Base-by-base conservation (phyloP, 2,113 vertebrate species). In the Prionailurus viverrinus region DNA sequence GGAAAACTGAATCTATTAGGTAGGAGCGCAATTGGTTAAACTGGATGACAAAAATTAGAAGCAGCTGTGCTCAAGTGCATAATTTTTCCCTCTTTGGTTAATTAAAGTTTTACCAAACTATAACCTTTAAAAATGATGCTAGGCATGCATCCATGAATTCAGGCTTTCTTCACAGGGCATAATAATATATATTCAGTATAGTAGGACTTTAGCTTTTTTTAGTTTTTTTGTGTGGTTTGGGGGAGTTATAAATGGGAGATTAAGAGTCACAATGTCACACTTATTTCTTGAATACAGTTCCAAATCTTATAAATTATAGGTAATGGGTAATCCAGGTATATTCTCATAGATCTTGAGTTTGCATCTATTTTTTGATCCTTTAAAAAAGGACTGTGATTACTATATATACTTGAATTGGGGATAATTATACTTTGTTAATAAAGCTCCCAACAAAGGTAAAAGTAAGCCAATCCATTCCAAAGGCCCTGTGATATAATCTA, bases 101-200 rank as follows among this genome's bases (percentile, higher is more conserved):
- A n/a, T 86, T 97, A 89, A 92, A 78, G 78, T 58, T 89, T 95
- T 73, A 80, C 48, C 31, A 78, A 93, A 89, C 23, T 19, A 11
- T 51, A 41, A 66, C 19, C 4, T 91, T 78, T 66, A 12, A 82
- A 89, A 89, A 51, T 91, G 18, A 91, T 89, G 25, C 5, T 78
- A 65, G 48, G 11, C 18, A 33, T 39, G 21, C 29, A 39, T 29
- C 41, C 14, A 36, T 66, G 31, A 81, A 79, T 63, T 74, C 58
- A 93, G 69, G 88, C 11, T 79, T 78, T 55, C 5, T 85, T 94
- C 36, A 90, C 3, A 78, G 10, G 33, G 8, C 7, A 73, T 88
- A 29, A 7, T 33, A 33, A 19, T 68, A 84, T n/a, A 18, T 51
- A 80, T 33, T 80, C 41, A 48, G 2, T 45, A 10, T 18, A 51